phyloP scores from a whole-genome alignment of 2,888 invertebrate genomes.

The Amorpha juglandis region DNA sequence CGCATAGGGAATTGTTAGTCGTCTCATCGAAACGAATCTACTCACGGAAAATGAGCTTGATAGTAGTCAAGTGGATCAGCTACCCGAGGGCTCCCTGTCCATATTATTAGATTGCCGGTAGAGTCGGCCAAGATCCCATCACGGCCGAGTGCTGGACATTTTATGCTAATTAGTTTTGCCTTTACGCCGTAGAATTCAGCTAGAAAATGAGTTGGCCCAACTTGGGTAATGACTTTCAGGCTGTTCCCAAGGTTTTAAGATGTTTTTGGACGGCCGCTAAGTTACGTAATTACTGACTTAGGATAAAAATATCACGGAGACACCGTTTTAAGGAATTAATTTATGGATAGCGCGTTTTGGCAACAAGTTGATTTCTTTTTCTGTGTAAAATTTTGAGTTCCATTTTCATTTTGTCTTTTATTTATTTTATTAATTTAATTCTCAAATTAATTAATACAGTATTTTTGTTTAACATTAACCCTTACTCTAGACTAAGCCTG shows the following conservation, averaged over 20 bases:
- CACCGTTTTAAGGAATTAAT: background rate
- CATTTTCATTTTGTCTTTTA: no score
- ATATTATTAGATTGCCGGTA: background rate
- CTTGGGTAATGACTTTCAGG: slow-evolving; percentile 28
- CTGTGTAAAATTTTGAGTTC: no score
- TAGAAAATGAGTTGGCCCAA: slow-evolving; percentile 34
- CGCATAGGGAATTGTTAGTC: no score
- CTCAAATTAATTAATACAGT: no score
- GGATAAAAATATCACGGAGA: slow-evolving; percentile 15
- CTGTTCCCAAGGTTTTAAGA: slow-evolving; percentile 28
- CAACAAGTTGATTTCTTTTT: no score
- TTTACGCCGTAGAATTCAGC: slow-evolving; percentile 31
- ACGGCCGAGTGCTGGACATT: slow-evolving; percentile 23
- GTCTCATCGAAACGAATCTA: no score
- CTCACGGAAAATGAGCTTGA: no score
- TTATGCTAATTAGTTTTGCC: slow-evolving; percentile 37
- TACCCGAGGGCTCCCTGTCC: no score
- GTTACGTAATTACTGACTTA: slow-evolving; percentile 19
- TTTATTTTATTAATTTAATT: no score
- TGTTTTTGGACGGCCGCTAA: slow-evolving; percentile 23
- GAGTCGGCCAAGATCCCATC: background rate
- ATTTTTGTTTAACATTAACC: no score
- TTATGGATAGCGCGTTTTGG: background rate
- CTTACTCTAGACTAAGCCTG: no score
- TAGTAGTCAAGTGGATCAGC: no score